phyloP scores from a whole-genome alignment of 2,113 vertebrate genomes.

The Pluvialis apricaria region DNA sequence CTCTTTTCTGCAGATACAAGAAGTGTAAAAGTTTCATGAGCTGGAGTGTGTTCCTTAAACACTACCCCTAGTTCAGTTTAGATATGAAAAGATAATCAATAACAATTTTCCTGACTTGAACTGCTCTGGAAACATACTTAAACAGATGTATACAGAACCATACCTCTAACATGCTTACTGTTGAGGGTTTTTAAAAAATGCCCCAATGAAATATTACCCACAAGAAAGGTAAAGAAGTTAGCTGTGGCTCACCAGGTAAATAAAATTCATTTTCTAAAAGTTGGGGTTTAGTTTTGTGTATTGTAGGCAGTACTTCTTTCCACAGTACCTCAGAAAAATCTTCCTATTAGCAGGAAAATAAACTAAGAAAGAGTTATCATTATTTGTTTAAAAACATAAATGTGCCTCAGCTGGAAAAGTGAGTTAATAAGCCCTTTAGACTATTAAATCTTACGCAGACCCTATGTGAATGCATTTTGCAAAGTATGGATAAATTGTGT shows the following conservation, averaged over 20 bases:
- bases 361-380: background rate
- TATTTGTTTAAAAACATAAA: conserved; percentile 37
- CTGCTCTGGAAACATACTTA: background rate
- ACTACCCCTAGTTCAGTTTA: background rate
- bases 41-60: background rate
- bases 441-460: background rate
- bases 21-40: background rate
- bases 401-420: background rate
- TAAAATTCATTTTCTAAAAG: background rate
- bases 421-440: conserved; percentile 3
- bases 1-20: background rate
- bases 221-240: background rate
- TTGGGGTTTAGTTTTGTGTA: background rate
- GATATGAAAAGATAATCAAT: background rate
- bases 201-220: background rate
- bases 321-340: background rate
- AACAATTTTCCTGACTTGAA: background rate
- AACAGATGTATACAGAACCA: background rate
- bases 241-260: background rate
- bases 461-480: background rate
- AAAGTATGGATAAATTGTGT: background rate
- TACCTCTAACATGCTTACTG: background rate
- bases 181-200: background rate
- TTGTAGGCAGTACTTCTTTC: background rate
- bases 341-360: background rate